Percentiles rank a stretch among this genome's conserved stretches.
Conservation (phyloP, 2,113 vertebrate species). For the Sakesphorus luctuosus region DNA sequence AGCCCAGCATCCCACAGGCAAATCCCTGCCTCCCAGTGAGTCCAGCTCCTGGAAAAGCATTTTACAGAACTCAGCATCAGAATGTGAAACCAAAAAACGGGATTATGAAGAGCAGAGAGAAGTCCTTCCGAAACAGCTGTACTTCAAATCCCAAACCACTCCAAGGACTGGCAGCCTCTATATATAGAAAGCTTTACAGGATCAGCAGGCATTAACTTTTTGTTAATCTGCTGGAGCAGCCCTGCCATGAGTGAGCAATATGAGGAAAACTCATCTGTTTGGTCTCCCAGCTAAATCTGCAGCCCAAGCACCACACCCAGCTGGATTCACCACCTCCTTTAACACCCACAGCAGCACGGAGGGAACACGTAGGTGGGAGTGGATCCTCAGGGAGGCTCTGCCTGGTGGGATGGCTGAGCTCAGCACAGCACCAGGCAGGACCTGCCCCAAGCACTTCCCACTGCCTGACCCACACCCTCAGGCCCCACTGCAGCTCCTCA, state of each 20-base stretch:
- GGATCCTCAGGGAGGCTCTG: accelerated
- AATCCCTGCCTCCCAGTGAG: not conserved
- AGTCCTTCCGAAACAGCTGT: not conserved
- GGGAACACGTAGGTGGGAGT: accelerated
- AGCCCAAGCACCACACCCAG: not conserved
- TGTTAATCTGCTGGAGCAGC: not conserved
- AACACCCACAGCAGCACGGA: accelerated
- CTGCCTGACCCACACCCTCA: accelerated
- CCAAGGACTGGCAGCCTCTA: not conserved
- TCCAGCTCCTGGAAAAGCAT: not conserved
- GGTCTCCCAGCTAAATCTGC: not conserved
- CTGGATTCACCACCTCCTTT: not conserved
- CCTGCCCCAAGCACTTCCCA: accelerated
- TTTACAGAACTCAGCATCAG: not conserved
- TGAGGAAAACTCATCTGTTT: not conserved
- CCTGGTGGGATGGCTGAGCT: accelerated
- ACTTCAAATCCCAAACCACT: not conserved
- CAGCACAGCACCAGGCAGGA: accelerated
- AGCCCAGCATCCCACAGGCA: not conserved
- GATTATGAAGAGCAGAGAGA: not conserved
- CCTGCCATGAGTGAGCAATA: not conserved
- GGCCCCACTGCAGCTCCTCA: not conserved
- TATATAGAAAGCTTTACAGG: constrained; percentile 55
- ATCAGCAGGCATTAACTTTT: constrained; percentile 56
- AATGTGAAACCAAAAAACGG: not conserved